Evolutionary conservation across 2,113 vertebrate species (phyloP).

Genomic region (Tautogolabrus adspersus): DNA sequence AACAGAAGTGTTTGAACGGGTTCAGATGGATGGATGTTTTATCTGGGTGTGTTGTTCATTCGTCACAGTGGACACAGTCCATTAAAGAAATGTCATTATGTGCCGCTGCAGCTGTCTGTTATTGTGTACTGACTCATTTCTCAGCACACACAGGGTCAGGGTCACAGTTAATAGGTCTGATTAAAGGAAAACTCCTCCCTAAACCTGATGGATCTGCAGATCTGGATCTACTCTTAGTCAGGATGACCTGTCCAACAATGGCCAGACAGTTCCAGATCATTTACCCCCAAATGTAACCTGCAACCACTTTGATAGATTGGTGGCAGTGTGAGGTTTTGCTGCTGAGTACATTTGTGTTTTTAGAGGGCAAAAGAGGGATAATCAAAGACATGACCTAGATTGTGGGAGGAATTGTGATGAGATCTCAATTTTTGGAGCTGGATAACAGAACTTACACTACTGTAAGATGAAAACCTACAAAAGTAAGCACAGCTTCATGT

Average conservation of each 20-base stretch:
- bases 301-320: neutral
- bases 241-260: neutral
- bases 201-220: neutral
- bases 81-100: slow-evolving; percentile 42
- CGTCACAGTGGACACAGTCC: slow-evolving; percentile 9
- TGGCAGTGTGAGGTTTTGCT: neutral
- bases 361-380: no score
- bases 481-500: no score
- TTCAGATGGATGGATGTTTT: neutral
- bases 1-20: neutral
- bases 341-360: neutral
- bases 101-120: slow-evolving; percentile 37
- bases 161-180: slow-evolving; percentile 36
- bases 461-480: no score
- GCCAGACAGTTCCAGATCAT: neutral
- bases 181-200: neutral
- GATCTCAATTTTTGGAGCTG: no score
- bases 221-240: no score
- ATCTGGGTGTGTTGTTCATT: slow-evolving; percentile 11
- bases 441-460: no score
- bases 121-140: slow-evolving; percentile 37
- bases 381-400: no score
- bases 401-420: neutral
- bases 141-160: slow-evolving; percentile 28
- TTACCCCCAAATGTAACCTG: neutral